Evolutionary conservation across 2,113 vertebrate species (phyloP).

Genomic region (Ceuthmochares aereus): DNA sequence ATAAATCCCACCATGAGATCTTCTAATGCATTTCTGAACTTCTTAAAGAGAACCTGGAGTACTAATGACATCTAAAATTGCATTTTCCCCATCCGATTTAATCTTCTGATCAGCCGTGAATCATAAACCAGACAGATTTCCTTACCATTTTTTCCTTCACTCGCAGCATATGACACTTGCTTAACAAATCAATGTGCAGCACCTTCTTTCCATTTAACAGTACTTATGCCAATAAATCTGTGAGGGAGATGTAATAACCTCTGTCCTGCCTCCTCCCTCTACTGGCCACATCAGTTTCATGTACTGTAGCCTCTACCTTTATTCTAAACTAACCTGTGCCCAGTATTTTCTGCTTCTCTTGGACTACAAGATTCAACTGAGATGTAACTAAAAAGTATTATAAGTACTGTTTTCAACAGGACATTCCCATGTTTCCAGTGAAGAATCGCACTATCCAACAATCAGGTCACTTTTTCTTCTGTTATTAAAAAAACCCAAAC

Average conservation of each 20-base stretch:
- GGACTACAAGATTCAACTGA: neutral
- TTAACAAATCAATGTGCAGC: neutral
- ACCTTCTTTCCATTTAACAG: neutral
- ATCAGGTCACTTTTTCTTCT: neutral
- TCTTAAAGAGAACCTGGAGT: neutral
- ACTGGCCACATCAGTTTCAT: neutral
- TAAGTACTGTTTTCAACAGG: neutral
- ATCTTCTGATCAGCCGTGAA: neutral
- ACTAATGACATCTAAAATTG: neutral
- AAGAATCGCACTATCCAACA: neutral
- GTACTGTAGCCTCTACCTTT: neutral
- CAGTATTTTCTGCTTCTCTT: neutral
- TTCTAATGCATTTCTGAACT: neutral
- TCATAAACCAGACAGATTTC: neutral
- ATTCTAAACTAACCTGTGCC: neutral
- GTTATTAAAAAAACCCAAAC: neutral
- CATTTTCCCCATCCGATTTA: neutral
- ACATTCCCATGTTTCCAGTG: neutral
- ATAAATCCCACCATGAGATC: neutral
- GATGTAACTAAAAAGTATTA: neutral
- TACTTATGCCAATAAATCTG: neutral
- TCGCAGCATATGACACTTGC: neutral
- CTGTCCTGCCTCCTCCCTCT: neutral
- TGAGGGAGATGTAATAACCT: neutral
- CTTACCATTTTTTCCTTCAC: neutral